phyloP scores from a whole-genome alignment of 2,888 invertebrate species.

The Panorpa germanica region DNA sequence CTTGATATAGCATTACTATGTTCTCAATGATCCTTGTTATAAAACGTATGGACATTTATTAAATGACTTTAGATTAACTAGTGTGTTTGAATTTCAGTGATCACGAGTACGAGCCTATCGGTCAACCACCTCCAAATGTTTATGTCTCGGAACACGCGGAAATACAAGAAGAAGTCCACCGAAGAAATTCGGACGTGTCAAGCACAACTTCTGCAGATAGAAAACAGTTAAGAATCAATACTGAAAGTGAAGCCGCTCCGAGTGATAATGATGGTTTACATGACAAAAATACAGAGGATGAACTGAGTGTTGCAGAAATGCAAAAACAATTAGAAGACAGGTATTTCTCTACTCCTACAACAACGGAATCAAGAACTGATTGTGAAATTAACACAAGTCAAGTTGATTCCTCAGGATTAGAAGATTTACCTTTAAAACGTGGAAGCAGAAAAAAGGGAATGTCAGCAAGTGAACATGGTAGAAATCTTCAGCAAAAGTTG shows the following conservation, averaged over 20 bases:
- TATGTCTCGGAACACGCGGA: conserved; percentile 12
- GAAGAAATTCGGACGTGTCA: conserved; percentile 22
- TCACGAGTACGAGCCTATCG: conserved; percentile 85
- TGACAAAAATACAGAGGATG: conserved; percentile 21
- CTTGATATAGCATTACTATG: no score
- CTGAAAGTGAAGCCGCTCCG: conserved; percentile 20
- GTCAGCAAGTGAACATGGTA: conserved; percentile 27
- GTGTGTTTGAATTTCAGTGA: conserved; percentile 46
- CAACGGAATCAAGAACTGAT: conserved; percentile 38
- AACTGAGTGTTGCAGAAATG: conserved; percentile 30
- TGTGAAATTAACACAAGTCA: conserved; percentile 46
- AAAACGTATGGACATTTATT: no score
- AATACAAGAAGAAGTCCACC: conserved; percentile 4
- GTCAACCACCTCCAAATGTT: conserved; percentile 32
- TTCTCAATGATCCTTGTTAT: no score
- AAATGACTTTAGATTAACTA: no score
- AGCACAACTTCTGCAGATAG: conserved; percentile 30
- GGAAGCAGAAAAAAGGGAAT: conserved; percentile 31
- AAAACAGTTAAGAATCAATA: conserved; percentile 15
- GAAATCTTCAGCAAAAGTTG: conserved; percentile 42
- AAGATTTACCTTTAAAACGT: conserved; percentile 38
- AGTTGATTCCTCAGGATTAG: conserved; percentile 44
- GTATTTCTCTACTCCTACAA: conserved; percentile 36
- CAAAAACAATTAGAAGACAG: conserved; percentile 44
- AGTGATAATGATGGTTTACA: conserved; percentile 26